Base-by-base conservation (phyloP, 2,888 invertebrate species). In the Drosophila algonquin region DNA sequence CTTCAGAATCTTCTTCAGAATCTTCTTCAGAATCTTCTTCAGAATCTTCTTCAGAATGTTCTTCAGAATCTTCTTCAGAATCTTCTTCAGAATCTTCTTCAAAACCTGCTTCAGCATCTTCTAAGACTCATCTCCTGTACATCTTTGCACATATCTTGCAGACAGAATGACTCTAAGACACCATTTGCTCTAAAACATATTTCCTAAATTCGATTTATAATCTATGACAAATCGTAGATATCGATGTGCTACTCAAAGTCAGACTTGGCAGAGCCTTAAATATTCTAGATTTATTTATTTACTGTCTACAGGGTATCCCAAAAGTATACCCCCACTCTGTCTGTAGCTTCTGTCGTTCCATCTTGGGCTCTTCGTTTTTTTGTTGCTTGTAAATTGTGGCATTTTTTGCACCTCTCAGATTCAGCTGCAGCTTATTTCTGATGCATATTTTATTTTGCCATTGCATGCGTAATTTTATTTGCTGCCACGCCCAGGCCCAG, bases 391-490 rank as follows among this genome's bases (percentile, higher is more conserved):
- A 62, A 62, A 69, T 82, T 59, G 61, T 59, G 55, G 52, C 72
- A 64, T 61, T 46, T 74, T 72, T 64, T 32, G 57, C 67, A 67
- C 67, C 59, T 61, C 62, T 51, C 81, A 75, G 84, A 81, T 81
- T 83, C 75, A 73, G 78, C 83, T 72, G 83, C 85, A 84, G 80
- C 85, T 81, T 87, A 87, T 87, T 79, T 84, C 84, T 73, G 80
- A 84, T 84, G 87, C 81, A 84, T 84, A 84, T 84, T 84, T 84
- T 81, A 84, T 81, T 87, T 81, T 64, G 79, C 81, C 85, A 77
- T 87, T 87, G 83, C 85, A 84, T 84, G 87, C 87, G 83, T 83
- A 83, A 83, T 83, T 83, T 81, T 86, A 83, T 81, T 86, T 83
- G 76, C 81, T 55, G 71, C 59, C 76, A 55, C 77, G 59, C 53